Percentiles rank a stretch among this genome's conserved stretches.
These are phyloP conservation scores for Drosophila paucipuncta DNA, from an alignment of 2,888 invertebrate species.

Conservation along the genomic window DNA sequence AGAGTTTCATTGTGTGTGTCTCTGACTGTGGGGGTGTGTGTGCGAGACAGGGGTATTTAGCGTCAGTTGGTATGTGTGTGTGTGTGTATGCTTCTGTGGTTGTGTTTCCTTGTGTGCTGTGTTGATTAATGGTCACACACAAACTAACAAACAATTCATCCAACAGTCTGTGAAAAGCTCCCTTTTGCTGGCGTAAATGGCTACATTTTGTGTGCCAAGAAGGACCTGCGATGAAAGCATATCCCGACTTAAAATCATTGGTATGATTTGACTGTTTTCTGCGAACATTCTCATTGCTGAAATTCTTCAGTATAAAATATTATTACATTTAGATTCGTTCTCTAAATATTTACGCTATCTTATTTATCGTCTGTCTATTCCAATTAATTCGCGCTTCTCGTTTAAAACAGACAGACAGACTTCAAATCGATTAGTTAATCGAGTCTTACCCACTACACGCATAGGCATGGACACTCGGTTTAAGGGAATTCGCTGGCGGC, in stretches of 20 bases:
- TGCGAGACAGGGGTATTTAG: conserved; percentile 38
- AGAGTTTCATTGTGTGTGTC: conserved; percentile 43
- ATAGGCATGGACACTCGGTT: conserved; percentile 9
- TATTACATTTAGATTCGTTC: not conserved
- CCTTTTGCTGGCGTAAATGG: conserved; percentile 23
- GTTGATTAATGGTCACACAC: conserved; percentile 74
- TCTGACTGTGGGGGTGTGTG: conserved; percentile 6
- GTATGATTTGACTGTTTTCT: not conserved
- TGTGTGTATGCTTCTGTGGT: conserved; percentile 24
- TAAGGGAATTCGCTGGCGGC: conserved; percentile 44
- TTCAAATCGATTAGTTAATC: conserved; percentile 57
- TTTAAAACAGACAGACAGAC: not conserved
- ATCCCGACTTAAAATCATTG: not conserved
- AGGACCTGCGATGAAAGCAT: not conserved
- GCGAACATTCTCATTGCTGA: not conserved
- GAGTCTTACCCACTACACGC: conserved; percentile 8
- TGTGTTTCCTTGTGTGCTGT: conserved; percentile 50
- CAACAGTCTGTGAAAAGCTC: conserved; percentile 48
- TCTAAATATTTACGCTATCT: not conserved
- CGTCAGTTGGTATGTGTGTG: conserved; percentile 26
- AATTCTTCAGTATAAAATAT: not conserved
- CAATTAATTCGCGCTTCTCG: conserved; percentile 1
- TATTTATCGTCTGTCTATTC: not conserved
- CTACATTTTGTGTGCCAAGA: conserved; percentile 6
- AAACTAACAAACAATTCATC: conserved; percentile 61